These are phyloP conservation scores for Meiosimyza platycephala DNA, from an alignment of 2,888 invertebrate genomes.

Conservation along the genomic window DNA sequence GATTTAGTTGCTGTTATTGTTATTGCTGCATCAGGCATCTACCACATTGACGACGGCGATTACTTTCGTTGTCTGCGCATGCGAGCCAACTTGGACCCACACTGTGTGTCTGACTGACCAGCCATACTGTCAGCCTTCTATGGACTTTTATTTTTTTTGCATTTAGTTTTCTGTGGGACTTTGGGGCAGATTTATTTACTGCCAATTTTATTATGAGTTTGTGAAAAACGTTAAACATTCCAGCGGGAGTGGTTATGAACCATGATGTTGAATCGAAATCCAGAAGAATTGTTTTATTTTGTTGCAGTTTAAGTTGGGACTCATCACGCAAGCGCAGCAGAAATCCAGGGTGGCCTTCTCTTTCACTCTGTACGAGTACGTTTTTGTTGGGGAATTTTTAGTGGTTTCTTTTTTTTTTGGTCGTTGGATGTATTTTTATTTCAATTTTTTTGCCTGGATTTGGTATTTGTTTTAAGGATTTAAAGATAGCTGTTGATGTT, in stretches of 20 bases:
- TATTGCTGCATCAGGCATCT: neutral
- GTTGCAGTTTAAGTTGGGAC: conserved; percentile 16
- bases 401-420: neutral
- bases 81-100: conserved; percentile 39
- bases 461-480: conserved; percentile 31
- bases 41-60: neutral
- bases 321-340: conserved; percentile 21
- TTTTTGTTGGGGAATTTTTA: conserved; percentile 2
- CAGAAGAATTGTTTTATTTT: conserved; percentile 31
- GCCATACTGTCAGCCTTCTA: conserved; percentile 33
- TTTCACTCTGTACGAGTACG: neutral
- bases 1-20: neutral
- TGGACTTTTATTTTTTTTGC: neutral
- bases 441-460: conserved; percentile 6
- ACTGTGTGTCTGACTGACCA: conserved; percentile 28
- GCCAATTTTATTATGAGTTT: conserved; percentile 36
- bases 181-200: conserved; percentile 39
- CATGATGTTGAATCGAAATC: neutral
- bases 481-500: conserved; percentile 16
- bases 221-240: conserved; percentile 25
- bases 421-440: conserved; percentile 3
- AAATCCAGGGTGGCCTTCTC: conserved; percentile 26
- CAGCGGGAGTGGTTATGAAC: conserved; percentile 2
- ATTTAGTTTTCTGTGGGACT: conserved; percentile 15
- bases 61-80: conserved; percentile 11